Percentiles rank a stretch among this genome's conserved stretches.
Evolutionary conservation across 2,888 invertebrate species (phyloP).

Genomic region (Tipula vernalis): DNA sequence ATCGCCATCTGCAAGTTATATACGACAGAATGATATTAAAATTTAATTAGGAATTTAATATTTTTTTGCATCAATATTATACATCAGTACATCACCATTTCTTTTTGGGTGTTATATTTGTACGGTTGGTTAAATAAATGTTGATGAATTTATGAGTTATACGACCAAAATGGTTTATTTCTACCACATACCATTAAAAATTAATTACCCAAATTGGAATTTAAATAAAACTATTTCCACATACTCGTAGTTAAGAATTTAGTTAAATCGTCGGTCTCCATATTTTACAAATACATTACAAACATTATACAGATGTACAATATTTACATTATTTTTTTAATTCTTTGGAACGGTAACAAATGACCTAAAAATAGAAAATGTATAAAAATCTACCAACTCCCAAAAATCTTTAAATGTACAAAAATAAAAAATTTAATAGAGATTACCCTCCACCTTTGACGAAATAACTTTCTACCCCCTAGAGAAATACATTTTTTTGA

Average conservation of each 20-base stretch:
- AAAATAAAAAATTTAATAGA: neutral
- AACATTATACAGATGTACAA: neutral
- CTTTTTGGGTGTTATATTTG: neutral
- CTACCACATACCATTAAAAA: neutral
- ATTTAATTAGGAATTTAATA: neutral
- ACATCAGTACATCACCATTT: neutral
- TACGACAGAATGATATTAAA: neutral
- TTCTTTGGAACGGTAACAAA: neutral
- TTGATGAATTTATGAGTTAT: neutral
- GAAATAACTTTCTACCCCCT: neutral
- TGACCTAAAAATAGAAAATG: neutral
- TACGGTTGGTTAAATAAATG: neutral
- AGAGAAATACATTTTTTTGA: neutral
- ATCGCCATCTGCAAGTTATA: neutral
- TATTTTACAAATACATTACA: too few relatives aligned
- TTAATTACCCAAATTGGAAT: neutral
- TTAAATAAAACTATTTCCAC: neutral
- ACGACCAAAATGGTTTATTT: neutral
- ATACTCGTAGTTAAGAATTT: neutral
- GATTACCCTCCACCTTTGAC: neutral
- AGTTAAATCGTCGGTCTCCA: neutral
- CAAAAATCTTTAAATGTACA: neutral
- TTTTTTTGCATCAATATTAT: neutral
- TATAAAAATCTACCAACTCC: neutral
- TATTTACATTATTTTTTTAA: neutral